A percentile compares a stretch with the other conserved stretches of the same genome.
These are phyloP conservation scores for Philaethria dido DNA, from an alignment of 2,888 invertebrate genomes.

Conservation along the genomic window DNA sequence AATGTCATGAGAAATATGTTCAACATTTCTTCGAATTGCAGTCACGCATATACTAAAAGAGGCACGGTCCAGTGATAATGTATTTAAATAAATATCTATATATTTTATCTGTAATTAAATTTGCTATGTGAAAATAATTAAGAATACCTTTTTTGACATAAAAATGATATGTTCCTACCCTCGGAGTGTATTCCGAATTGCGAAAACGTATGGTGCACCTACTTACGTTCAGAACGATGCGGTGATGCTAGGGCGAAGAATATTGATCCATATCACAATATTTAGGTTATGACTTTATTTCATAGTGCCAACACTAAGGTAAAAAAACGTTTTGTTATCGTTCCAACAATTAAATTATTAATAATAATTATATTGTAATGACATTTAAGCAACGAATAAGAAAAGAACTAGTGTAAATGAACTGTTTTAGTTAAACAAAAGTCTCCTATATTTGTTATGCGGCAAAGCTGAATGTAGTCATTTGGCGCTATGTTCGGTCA, in stretches of 20 bases:
- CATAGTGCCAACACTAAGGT: no score
- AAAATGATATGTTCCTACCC: no score
- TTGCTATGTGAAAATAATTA: no score
- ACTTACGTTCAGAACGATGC: slow-evolving; percentile 11
- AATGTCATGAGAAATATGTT: no score
- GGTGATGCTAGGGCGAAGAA: slow-evolving; percentile 1
- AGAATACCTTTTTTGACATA: no score
- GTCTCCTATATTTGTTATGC: slow-evolving; percentile 8
- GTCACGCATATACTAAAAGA: no score
- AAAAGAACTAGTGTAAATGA: background rate
- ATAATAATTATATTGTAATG: background rate
- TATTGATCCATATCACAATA: slow-evolving; percentile 22
- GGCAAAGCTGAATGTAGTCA: background rate
- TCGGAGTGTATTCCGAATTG: background rate
- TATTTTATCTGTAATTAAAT: no score
- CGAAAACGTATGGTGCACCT: background rate
- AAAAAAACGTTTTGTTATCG: background rate
- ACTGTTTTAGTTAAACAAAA: background rate
- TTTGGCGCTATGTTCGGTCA: slow-evolving; percentile 3
- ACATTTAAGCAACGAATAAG: background rate
- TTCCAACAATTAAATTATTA: background rate
- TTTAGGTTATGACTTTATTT: slow-evolving; percentile 16
- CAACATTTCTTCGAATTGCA: no score
- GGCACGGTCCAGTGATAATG: no score
- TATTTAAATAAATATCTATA: no score